phyloP scores from a whole-genome alignment of 1,140 invertebrate species.

The Zaprionus africanus region DNA sequence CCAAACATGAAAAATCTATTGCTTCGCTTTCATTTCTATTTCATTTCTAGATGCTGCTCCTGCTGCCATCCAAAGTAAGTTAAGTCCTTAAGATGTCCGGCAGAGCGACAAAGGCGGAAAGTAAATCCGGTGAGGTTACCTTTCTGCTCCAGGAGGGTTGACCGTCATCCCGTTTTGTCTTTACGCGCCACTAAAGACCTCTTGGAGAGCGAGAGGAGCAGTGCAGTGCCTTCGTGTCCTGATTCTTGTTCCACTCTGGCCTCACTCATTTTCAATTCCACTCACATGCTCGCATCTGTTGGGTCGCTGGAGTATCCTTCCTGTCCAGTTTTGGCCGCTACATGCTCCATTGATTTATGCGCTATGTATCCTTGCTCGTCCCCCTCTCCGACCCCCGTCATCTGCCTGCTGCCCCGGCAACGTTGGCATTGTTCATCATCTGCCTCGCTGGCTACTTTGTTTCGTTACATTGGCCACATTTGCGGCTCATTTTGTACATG shows the following conservation, averaged over 20 bases:
- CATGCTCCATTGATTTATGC: slow-evolving; percentile 78
- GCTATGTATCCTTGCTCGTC: slow-evolving; percentile 45
- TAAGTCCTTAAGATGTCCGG: slow-evolving; percentile 81
- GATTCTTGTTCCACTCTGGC: slow-evolving; percentile 35
- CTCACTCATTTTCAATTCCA: slow-evolving; percentile 78
- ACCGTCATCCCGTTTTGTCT: slow-evolving; percentile 62
- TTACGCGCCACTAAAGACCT: slow-evolving; percentile 74
- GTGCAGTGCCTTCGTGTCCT: slow-evolving; percentile 19
- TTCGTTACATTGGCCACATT: slow-evolving; percentile 75
- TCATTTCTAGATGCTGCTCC: slow-evolving; percentile 18
- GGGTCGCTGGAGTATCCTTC: slow-evolving; percentile 50
- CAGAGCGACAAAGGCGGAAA: slow-evolving; percentile 60
- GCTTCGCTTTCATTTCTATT: slow-evolving; percentile 56
- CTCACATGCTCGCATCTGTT: slow-evolving; percentile 77
- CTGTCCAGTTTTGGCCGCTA: slow-evolving; percentile 64
- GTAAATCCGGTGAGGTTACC: slow-evolving; percentile 75
- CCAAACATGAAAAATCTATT: slow-evolving; percentile 82
- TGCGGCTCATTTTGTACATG: slow-evolving; percentile 76
- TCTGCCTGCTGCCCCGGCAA: neutral
- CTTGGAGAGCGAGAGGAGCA: slow-evolving; percentile 35
- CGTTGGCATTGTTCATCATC: slow-evolving; percentile 57
- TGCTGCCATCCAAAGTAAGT: slow-evolving; percentile 48
- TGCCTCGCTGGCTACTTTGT: slow-evolving; percentile 76
- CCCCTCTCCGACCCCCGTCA: slow-evolving; percentile 1
- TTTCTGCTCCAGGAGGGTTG: slow-evolving; percentile 56